These are phyloP conservation scores for Araneus ventricosus DNA, from an alignment of 1,140 invertebrate genomes.

Conservation along the genomic window DNA sequence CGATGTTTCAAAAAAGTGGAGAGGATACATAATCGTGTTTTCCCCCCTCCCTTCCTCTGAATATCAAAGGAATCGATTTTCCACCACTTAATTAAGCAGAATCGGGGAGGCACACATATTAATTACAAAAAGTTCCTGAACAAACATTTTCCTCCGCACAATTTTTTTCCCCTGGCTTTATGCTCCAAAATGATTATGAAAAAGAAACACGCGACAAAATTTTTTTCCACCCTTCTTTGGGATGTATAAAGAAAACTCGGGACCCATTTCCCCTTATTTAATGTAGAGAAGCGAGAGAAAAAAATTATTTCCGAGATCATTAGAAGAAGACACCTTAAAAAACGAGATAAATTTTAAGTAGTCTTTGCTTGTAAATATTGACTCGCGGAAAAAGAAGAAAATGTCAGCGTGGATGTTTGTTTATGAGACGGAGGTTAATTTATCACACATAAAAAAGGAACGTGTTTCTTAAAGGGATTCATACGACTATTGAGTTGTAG, in stretches of 20 bases:
- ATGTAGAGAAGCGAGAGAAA: neutral
- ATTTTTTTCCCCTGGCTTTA: neutral
- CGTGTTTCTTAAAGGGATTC: too few species aligned
- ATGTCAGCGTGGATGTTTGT: neutral
- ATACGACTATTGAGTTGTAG: too few species aligned
- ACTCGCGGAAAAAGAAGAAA: neutral
- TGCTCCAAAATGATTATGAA: neutral
- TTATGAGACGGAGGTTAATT: neutral
- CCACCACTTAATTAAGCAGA: conserved; percentile 37
- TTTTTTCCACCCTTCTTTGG: too few species aligned
- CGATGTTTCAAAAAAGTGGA: too few species aligned
- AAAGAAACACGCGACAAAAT: neutral
- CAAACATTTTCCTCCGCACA: neutral
- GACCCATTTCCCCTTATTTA: neutral
- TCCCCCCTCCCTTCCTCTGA: neutral
- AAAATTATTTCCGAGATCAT: neutral
- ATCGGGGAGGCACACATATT: conserved; percentile 29
- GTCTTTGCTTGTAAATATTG: neutral
- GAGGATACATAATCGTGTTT: neutral
- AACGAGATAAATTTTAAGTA: neutral
- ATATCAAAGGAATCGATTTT: too few species aligned
- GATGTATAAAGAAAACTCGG: neutral
- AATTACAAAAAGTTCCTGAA: conserved; percentile 22
- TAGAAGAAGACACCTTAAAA: neutral
- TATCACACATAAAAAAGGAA: neutral